A percentile compares a stretch with the other conserved stretches of the same genome.
Conservation (phyloP, 2,113 vertebrate species). For the Himantopus leucocephalus region DNA sequence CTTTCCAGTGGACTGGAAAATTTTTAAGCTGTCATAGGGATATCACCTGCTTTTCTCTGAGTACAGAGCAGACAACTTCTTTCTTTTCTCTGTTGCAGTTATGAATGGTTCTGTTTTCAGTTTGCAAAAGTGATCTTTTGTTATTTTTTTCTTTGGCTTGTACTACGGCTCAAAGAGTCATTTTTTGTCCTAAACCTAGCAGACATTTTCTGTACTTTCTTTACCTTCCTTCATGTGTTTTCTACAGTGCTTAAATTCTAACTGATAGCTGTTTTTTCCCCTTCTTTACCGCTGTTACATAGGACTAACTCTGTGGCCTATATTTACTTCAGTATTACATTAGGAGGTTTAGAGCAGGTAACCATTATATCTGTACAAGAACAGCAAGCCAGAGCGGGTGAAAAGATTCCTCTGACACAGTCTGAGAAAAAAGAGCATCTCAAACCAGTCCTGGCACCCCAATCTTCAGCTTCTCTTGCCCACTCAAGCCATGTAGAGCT, state of each 20-base stretch:
- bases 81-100: not conserved
- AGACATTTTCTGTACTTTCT: not conserved
- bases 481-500: not conserved
- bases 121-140: not conserved
- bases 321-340: not conserved
- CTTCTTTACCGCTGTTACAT: not conserved
- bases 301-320: not conserved
- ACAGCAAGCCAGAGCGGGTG: not conserved
- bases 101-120: not conserved
- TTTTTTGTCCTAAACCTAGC: not conserved
- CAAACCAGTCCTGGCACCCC: not conserved
- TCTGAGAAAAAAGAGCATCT: not conserved
- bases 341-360: not conserved
- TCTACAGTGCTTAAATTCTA: not conserved
- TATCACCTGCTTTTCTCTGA: not conserved
- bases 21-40: not conserved
- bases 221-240: not conserved
- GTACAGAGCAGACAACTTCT: not conserved
- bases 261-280: not conserved
- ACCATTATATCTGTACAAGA: not conserved
- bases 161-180: not conserved
- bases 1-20: not conserved
- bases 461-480: not conserved
- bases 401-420: not conserved
- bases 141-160: not conserved